These are phyloP conservation scores for Chrysolina oricalcia DNA, from an alignment of 2,888 invertebrate genomes.

Conservation along the genomic window DNA sequence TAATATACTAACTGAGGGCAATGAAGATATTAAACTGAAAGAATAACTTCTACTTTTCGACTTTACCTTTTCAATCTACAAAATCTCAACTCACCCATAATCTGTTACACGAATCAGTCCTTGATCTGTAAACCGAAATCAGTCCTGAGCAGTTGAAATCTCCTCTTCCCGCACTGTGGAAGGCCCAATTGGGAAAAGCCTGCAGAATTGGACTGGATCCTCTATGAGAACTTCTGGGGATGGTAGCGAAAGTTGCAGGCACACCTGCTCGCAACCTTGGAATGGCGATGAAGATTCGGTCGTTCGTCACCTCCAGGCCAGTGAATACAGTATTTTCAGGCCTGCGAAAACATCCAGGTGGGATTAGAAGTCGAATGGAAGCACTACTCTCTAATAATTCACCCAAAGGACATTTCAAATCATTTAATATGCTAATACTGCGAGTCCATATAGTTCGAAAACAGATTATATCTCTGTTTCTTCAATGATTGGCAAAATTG, in stretches of 20 bases:
- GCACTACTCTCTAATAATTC: too few relatives aligned
- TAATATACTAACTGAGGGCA: neutral
- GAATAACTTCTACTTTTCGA: too few relatives aligned
- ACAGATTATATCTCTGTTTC: too few relatives aligned
- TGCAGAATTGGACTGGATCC: conserved; percentile 78
- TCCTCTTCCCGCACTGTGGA: conserved; percentile 81
- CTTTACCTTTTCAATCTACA: too few relatives aligned
- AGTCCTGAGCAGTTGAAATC: conserved; percentile 85
- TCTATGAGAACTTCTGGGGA: conserved; percentile 78
- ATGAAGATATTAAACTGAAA: neutral
- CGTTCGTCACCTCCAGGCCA: conserved; percentile 82
- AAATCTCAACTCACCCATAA: conserved; percentile 75
- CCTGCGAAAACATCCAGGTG: conserved; percentile 63
- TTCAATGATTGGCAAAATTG: too few relatives aligned
- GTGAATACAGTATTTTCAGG: conserved; percentile 86
- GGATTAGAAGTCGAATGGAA: too few relatives aligned
- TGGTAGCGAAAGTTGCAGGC: conserved; percentile 81
- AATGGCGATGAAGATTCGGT: conserved; percentile 82
- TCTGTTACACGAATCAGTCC: conserved; percentile 85
- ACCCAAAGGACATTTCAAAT: too few relatives aligned
- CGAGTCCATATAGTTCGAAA: too few relatives aligned
- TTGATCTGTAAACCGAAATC: conserved; percentile 85
- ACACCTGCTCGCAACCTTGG: conserved; percentile 85
- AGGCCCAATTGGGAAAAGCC: conserved; percentile 74
- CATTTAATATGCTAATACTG: too few relatives aligned